Evolutionary conservation across 2,888 invertebrate species (phyloP).

Genomic region (Thera obeliscata): DNA sequence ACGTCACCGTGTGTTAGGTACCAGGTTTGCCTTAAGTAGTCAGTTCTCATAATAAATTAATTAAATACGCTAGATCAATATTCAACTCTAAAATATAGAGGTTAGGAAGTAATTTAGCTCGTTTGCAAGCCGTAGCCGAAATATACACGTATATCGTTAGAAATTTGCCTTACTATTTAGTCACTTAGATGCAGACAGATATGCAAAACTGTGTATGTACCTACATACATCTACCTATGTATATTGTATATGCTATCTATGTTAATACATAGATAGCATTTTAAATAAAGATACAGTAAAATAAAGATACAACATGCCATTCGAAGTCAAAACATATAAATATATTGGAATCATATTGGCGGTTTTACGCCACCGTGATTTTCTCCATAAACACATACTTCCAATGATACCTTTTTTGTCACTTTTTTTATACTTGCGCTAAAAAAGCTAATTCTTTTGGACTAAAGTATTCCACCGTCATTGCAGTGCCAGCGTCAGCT

Average conservation of each 20-base stretch:
- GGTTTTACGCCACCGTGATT: too few relatives aligned
- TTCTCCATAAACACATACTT: too few relatives aligned
- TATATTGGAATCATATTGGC: too few relatives aligned
- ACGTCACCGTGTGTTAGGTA: constrained; percentile 62
- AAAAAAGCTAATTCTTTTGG: too few relatives aligned
- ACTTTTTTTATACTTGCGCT: too few relatives aligned
- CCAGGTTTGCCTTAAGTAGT: constrained; percentile 41
- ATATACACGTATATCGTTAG: constrained; percentile 53
- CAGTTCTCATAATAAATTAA: constrained; percentile 20
- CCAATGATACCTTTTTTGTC: too few relatives aligned
- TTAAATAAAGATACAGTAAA: background rate
- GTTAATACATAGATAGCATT: too few relatives aligned
- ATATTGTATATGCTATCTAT: background rate
- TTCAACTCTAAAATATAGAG: constrained; percentile 39
- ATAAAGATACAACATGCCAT: background rate
- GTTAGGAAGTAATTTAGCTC: constrained; percentile 44
- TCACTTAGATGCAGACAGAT: constrained; percentile 12
- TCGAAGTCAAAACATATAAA: too few relatives aligned
- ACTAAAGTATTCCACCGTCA: too few relatives aligned
- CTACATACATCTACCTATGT: background rate
- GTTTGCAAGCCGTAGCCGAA: constrained; percentile 53
- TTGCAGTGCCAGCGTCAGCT: too few relatives aligned
- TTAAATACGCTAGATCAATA: constrained; percentile 34
- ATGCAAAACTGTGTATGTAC: background rate
- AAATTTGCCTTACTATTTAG: constrained; percentile 34